Conservation (phyloP, 2,113 vertebrate species). For the Gila orcuttii region DNA sequence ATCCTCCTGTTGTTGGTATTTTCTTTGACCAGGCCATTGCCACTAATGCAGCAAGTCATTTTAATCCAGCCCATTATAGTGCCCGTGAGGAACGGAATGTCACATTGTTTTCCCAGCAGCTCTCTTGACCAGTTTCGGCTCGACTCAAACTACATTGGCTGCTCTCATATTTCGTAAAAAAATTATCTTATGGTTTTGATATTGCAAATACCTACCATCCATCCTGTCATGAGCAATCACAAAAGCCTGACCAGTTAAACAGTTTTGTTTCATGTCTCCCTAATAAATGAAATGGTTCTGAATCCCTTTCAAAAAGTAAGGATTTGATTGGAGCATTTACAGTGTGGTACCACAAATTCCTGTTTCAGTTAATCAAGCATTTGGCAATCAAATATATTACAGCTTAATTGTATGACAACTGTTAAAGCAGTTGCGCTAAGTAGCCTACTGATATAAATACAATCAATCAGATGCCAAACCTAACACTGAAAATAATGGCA, state of each 20-base stretch:
- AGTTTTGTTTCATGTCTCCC: constrained; percentile 1
- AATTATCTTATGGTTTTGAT: background rate
- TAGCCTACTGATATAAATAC: background rate
- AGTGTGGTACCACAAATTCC: constrained; percentile 7
- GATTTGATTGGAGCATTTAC: constrained; percentile 31
- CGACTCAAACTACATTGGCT: background rate
- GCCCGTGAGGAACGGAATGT: constrained; percentile 7
- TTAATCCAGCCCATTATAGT: constrained; percentile 44
- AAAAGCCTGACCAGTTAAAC: background rate
- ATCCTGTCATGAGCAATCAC: background rate
- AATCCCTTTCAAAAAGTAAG: constrained; percentile 22
- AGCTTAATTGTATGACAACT: constrained; percentile 7
- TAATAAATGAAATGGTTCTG: constrained; percentile 25
- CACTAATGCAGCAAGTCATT: constrained; percentile 29
- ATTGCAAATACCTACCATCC: background rate
- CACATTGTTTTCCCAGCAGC: background rate
- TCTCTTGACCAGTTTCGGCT: constrained; percentile 18
- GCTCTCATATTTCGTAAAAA: background rate
- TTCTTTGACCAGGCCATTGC: constrained; percentile 20
- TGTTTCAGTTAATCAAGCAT: constrained; percentile 2
- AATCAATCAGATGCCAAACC: background rate
- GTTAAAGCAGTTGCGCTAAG: background rate
- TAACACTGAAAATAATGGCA: background rate
- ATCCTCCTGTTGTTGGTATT: constrained; percentile 28
- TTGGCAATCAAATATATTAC: constrained; percentile 25